Conservation (phyloP, 1,140 invertebrate species). For the Chrysomallon squamiferum region DNA sequence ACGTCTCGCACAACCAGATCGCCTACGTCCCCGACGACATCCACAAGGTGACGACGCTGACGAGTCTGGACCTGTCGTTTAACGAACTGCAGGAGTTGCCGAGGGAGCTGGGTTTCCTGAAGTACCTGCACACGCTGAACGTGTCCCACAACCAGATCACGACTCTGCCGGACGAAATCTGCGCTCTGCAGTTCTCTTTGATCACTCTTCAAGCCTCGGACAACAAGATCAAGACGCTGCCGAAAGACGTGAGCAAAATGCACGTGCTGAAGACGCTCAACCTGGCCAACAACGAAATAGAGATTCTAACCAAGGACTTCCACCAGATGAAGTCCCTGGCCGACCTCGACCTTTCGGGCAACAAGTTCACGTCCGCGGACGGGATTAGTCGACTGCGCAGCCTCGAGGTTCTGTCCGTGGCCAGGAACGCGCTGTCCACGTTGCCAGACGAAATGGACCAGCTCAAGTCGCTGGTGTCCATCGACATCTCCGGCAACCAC, state of each 20-base stretch:
- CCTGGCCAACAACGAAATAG: slow-evolving; percentile 48
- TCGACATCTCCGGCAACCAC: slow-evolving; percentile 48
- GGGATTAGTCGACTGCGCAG: slow-evolving; percentile 37
- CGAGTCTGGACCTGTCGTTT: slow-evolving; percentile 45
- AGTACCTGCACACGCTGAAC: slow-evolving; percentile 51
- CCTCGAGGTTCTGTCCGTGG: slow-evolving; percentile 35
- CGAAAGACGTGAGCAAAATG: slow-evolving; percentile 40
- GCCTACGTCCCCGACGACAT: slow-evolving; percentile 47
- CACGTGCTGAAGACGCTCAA: slow-evolving; percentile 38
- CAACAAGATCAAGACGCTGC: slow-evolving; percentile 43
- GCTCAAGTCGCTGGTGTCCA: slow-evolving; percentile 36
- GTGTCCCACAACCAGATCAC: slow-evolving; percentile 47
- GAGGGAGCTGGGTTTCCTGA: slow-evolving; percentile 44
- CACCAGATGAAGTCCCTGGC: slow-evolving; percentile 39
- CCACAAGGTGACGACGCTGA: slow-evolving; percentile 47
- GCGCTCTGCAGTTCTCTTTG: slow-evolving; percentile 40
- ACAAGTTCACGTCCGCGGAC: slow-evolving; percentile 35
- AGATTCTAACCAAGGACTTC: slow-evolving; percentile 41
- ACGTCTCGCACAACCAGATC: slow-evolving; percentile 51
- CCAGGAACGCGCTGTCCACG: slow-evolving; percentile 33
- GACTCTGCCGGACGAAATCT: slow-evolving; percentile 51
- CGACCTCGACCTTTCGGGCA: slow-evolving; percentile 44
- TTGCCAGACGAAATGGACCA: slow-evolving; percentile 46
- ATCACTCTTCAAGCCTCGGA: slow-evolving; percentile 35
- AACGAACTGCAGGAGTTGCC: slow-evolving; percentile 52